A percentile compares a stretch with the other conserved stretches of the same genome.
These are phyloP conservation scores for Atethmia centrago DNA, from an alignment of 2,888 invertebrate species.

Conservation along the genomic window DNA sequence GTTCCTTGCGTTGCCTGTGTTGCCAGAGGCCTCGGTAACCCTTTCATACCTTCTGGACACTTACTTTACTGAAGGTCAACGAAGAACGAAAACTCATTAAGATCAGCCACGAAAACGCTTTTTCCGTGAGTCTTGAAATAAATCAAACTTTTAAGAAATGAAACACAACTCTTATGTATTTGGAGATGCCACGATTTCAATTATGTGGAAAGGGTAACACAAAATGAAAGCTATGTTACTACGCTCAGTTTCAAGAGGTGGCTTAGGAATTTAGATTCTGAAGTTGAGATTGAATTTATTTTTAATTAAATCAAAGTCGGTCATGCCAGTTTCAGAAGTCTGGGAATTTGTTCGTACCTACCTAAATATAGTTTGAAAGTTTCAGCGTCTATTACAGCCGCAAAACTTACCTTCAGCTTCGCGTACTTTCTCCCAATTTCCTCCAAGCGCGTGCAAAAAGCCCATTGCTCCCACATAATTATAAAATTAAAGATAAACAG, in stretches of 20 bases:
- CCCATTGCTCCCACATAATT: constrained; percentile 83
- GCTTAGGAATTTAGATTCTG: background rate
- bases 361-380: constrained; percentile 1
- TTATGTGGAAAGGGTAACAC: too few species aligned
- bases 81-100: constrained; percentile 44
- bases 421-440: background rate
- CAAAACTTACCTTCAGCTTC: background rate
- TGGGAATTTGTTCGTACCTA: background rate
- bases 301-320: background rate
- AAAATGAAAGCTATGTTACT: background rate
- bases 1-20: too few species aligned
- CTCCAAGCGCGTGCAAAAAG: constrained; percentile 79
- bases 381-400: background rate
- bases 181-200: background rate
- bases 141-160: constrained; percentile 22
- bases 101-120: constrained; percentile 45
- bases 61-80: constrained; percentile 10
- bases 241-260: background rate
- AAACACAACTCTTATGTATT: constrained; percentile 1
- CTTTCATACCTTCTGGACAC: too few species aligned
- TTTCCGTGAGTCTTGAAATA: constrained; percentile 49
- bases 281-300: background rate
- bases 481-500: constrained; percentile 88
- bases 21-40: too few species aligned
- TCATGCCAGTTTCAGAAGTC: background rate